Base-by-base conservation (phyloP, 1,140 invertebrate genomes). In the Uloborus diversus region DNA sequence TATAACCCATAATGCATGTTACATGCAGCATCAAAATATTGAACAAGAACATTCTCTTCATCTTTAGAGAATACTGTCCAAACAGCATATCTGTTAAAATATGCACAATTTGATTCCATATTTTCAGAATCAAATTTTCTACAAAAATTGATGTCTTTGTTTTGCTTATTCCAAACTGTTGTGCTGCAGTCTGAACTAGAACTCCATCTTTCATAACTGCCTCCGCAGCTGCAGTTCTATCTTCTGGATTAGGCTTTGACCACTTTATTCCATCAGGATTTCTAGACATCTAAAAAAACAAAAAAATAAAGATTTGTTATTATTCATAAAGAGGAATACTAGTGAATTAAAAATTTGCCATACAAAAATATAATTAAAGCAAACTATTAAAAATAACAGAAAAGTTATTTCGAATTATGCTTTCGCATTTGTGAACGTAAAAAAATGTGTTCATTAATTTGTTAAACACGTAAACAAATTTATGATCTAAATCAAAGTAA, bases 31-130 rank as follows among this genome's bases (percentile, higher is more conserved):
- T 25, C 14, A 37, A 66, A 23, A 27, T 66, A 47, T 1, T 66
- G 33, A 3, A 66, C 35, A 27, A 2, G 20, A 0, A 0, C 37
- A 23, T 49, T 66, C 37, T 49, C 64, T 66, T 47, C 64, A 28
- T 11, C 25, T 66, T 66, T n/a, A 47, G 37, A 66, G 11, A 47
- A 25, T 13, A 47, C 25, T 30, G 28, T 62, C 59, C 59, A 62
- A 62, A 62, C 30, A 62, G 59, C 59, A 62, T 28, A 62, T 62
- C n/a, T n/a, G 30, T 62, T 62, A 30, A 28, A 30, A 62, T 62
- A n/a, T n/a, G n/a, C n/a, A n/a, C n/a, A n/a, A n/a, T n/a, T n/a
- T n/a, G n/a, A 62, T 66, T 66, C 20, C 2, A 37, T 66, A 49
- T 66, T 49, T 47, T 66, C 9, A 1, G 37, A 66, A 27, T 66